Conservation (phyloP, 2,888 invertebrate species). For the Xestoiulus laeticollis region DNA sequence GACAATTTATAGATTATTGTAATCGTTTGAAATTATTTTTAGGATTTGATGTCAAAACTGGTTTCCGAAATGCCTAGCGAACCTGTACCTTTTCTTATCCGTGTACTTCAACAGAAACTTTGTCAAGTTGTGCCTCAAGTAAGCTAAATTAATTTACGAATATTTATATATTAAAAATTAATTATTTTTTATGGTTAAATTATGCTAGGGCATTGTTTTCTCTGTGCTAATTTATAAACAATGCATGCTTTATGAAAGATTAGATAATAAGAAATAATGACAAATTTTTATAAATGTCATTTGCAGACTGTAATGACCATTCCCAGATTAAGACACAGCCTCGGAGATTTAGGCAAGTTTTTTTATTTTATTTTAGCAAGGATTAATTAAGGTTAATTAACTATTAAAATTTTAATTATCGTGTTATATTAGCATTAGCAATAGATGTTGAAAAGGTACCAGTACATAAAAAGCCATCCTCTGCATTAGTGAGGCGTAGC, state of each 20-base stretch:
- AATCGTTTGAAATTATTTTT: background rate
- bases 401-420: background rate
- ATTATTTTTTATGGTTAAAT: background rate
- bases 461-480: conserved; percentile 47
- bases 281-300: background rate
- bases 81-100: conserved; percentile 51
- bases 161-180: background rate
- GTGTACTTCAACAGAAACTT: conserved; percentile 46
- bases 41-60: conserved; percentile 51
- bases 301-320: conserved; percentile 51
- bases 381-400: background rate
- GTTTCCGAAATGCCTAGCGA: conserved; percentile 51
- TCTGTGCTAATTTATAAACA: background rate
- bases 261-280: too few relatives aligned
- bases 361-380: background rate
- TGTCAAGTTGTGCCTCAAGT: conserved; percentile 47
- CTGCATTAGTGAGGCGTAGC: conserved; percentile 44
- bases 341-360: conserved; percentile 50
- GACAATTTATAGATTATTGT: background rate
- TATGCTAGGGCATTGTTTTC: background rate
- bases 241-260: too few relatives aligned
- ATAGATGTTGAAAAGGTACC: conserved; percentile 50
- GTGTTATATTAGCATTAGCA: conserved; percentile 34
- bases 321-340: conserved; percentile 47
- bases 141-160: background rate